These are phyloP conservation scores for Dasysyrphus albostriatus DNA, from an alignment of 2,888 invertebrate genomes.

Conservation along the genomic window DNA sequence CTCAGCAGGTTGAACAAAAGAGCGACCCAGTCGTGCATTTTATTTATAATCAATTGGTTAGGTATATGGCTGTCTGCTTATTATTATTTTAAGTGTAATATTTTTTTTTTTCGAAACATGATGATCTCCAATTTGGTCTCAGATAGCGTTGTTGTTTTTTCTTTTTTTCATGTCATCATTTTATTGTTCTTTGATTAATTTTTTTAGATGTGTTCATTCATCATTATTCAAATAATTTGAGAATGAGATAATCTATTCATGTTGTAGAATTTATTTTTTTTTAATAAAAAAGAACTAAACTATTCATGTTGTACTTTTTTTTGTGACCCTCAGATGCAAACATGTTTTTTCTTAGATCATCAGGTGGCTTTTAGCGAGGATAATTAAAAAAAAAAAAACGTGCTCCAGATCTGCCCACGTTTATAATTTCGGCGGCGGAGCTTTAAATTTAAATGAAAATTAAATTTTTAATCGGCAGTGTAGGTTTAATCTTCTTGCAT, in stretches of 20 bases:
- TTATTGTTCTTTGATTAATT: background rate
- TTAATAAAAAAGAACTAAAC: background rate
- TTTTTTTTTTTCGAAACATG: background rate
- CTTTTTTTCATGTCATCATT: background rate
- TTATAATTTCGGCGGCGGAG: too few relatives aligned
- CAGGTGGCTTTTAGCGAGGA: background rate
- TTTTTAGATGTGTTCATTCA: background rate
- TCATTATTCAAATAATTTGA: background rate
- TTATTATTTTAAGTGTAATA: background rate
- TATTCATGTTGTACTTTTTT: background rate
- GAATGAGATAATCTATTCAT: constrained; percentile 14
- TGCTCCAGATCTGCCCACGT: background rate
- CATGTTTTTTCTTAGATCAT: background rate
- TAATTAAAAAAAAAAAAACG: background rate
- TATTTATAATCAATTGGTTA: background rate
- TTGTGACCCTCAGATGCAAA: background rate
- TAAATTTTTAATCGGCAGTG: too few relatives aligned
- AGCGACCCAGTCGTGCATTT: too few relatives aligned
- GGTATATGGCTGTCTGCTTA: background rate
- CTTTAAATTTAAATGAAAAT: too few relatives aligned
- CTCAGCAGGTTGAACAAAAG: too few relatives aligned
- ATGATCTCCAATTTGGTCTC: background rate
- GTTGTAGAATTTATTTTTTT: background rate
- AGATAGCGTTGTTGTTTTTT: background rate
- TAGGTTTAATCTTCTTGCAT: too few relatives aligned